Conservation (phyloP, 2,888 invertebrate genomes). For the Tetanocera ferruginea region DNA sequence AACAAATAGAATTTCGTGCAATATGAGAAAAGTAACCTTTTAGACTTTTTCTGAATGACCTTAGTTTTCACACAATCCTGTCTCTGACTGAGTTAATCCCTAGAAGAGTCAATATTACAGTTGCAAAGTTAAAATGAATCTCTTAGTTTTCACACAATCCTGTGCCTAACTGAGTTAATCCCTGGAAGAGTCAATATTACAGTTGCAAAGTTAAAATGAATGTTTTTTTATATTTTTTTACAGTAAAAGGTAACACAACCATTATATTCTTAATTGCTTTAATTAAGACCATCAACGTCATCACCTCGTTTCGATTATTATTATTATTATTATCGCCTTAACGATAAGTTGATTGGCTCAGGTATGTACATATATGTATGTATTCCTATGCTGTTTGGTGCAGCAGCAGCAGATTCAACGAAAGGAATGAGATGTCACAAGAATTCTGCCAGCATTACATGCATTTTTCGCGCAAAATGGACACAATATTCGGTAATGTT, state of each 20-base stretch:
- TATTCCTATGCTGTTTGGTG: background rate
- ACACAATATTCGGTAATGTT: background rate
- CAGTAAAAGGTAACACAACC: background rate
- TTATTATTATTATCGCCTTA: slow-evolving; percentile 48
- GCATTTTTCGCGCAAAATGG: slow-evolving; percentile 25
- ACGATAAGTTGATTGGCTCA: slow-evolving; percentile 45
- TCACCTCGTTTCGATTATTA: background rate
- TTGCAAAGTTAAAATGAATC: background rate
- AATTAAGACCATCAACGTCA: slow-evolving; percentile 48
- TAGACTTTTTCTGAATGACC: too few relatives aligned
- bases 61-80: too few relatives aligned
- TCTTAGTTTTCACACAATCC: too few relatives aligned
- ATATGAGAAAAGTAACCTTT: too few relatives aligned
- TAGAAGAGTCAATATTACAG: too few relatives aligned
- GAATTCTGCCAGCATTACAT: background rate
- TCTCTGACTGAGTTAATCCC: too few relatives aligned
- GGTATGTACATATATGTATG: too few relatives aligned
- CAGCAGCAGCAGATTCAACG: background rate
- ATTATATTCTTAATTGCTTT: slow-evolving; percentile 51
- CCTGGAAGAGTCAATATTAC: too few relatives aligned
- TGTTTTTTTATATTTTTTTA: background rate
- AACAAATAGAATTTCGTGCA: too few relatives aligned
- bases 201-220: background rate
- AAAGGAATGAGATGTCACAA: background rate
- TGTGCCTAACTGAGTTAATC: too few relatives aligned